A percentile compares a stretch with the other conserved stretches of the same genome.
These are phyloP conservation scores for Berghia stephanieae DNA, from an alignment of 1,140 invertebrate genomes.

Conservation along the genomic window DNA sequence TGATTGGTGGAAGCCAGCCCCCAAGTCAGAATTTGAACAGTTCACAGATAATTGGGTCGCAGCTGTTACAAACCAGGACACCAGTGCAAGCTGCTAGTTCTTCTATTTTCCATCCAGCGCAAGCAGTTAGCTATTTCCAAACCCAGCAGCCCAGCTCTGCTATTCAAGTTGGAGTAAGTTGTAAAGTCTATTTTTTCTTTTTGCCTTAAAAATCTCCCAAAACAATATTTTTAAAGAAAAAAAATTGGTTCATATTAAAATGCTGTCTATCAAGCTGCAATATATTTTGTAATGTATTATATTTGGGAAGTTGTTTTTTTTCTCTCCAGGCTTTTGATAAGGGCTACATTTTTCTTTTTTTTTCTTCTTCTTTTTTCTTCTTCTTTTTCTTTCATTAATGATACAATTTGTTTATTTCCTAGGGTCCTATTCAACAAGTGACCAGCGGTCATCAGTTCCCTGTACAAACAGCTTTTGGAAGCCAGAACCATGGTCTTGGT, in stretches of 20 bases:
- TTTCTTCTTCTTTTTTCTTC: not conserved
- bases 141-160: constrained; percentile 50
- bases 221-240: not conserved
- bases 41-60: constrained; percentile 72
- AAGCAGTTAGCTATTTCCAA: constrained; percentile 57
- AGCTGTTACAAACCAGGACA: constrained; percentile 69
- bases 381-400: not conserved
- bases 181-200: constrained; percentile 14
- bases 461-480: constrained; percentile 49
- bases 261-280: too few species aligned
- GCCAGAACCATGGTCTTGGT: constrained; percentile 44
- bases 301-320: not conserved
- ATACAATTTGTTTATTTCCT: constrained; percentile 20
- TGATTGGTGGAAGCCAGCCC: constrained; percentile 55
- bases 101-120: constrained; percentile 53
- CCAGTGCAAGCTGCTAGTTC: constrained; percentile 45
- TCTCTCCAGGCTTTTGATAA: too few species aligned
- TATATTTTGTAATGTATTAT: not conserved
- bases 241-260: not conserved
- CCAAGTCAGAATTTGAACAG: constrained; percentile 53
- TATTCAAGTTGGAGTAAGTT: constrained; percentile 49
- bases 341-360: not conserved
- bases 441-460: constrained; percentile 49
- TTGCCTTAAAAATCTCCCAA: not conserved
- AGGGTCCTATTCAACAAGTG: constrained; percentile 36